Evolutionary conservation across 2,888 invertebrate genomes (phyloP), one percentile per base, ranked within the genome.

Genomic region (Pandemis heparana): DNA sequence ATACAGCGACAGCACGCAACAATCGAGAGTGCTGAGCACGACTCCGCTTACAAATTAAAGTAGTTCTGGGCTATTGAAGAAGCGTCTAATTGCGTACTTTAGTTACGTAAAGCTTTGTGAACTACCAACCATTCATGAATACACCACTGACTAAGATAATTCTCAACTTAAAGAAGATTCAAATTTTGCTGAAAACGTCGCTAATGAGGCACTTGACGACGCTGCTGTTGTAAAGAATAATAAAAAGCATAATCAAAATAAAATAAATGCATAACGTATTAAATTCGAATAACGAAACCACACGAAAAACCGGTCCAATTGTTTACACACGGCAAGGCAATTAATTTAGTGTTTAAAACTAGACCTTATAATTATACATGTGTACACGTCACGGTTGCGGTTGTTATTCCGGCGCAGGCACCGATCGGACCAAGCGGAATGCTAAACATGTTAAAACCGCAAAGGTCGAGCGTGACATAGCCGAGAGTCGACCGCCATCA

Each of bases 401-500:
- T 73, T 14, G 59, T 59, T 68, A 56, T 69, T 63, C 32, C 68
- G 59, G 23, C 56, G 56, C 23, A 39, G 43, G 60, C 66, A 53
- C 65, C 60, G 62, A 65, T 64, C 69, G 64, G 64, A 65, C 18
- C 51, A 60, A 59, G 62, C 69, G 73, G 69, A 74, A 74, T 74
- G 79, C 79, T 77, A 80, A 79, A 82, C 70, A 71, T 75, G 78
- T 75, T 75, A 77, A 78, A 78, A 81, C 82, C 82, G 73, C 79
- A 80, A 81, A 86, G 85, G 85, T 83, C 81, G 78, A 61, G 80
- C 81, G 80, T 83, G 85, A 81, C 80, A 73, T 76, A 78, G 79
- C 77, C 75, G 76, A 75, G 71, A 75, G 78, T 60, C 70, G 62
- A 70, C 70, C 66, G 63, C 70, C 77, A 80, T 82, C 83, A 78